Conservation (phyloP, 2,113 vertebrate genomes). For the Marmota flaviventris region DNA sequence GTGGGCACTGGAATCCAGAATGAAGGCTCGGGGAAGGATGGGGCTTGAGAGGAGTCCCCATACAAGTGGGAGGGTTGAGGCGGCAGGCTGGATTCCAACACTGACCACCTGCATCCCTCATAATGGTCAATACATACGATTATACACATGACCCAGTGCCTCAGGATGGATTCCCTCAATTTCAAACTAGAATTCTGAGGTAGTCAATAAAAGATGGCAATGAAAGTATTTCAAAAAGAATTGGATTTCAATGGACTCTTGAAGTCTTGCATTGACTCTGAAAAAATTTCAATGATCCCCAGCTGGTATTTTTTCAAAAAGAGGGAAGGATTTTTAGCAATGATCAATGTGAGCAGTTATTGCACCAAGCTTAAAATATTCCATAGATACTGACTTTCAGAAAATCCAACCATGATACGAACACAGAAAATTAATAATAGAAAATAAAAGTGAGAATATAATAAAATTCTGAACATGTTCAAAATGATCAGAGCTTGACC, state of each 20-base stretch:
- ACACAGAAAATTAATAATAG: background rate
- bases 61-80: no score
- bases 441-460: background rate
- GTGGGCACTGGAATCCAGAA: background rate
- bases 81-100: background rate
- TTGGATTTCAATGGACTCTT: background rate
- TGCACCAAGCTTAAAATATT: background rate
- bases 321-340: background rate
- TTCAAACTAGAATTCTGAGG: background rate
- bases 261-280: background rate
- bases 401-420: background rate
- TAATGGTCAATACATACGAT: accelerated
- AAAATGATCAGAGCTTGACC: background rate
- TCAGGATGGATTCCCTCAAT: background rate
- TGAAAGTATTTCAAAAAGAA: background rate
- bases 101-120: accelerated
- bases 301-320: background rate
- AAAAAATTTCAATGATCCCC: background rate
- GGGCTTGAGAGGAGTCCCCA: background rate
- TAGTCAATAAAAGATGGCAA: background rate
- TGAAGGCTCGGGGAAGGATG: background rate
- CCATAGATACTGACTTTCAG: background rate
- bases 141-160: background rate
- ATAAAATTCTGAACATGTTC: background rate
- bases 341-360: background rate